Percentiles rank a stretch among this genome's conserved stretches.
phyloP scores from a whole-genome alignment of 2,797 vertebrate species.

The Threskiornis aethiopicus region DNA sequence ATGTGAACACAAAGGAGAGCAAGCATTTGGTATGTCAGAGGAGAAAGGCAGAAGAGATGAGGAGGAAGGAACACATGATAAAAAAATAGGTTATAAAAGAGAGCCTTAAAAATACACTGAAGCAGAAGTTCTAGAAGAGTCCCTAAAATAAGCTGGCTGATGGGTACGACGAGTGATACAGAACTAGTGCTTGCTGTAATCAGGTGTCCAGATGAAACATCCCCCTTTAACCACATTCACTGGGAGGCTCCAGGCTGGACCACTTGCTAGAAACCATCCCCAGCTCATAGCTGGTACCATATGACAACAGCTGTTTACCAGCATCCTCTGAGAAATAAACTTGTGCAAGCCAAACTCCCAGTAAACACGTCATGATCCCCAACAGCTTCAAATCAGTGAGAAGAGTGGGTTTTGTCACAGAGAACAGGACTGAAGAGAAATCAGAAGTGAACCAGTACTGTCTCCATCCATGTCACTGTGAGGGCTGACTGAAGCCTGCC shows the following conservation, averaged over 20 bases:
- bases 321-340: not conserved
- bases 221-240: not conserved
- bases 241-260: not conserved
- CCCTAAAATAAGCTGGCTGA: not conserved
- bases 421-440: not conserved
- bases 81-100: not conserved
- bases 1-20: not conserved
- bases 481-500: not conserved
- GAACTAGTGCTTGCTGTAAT: not conserved
- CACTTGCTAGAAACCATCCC: not conserved
- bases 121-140: not conserved
- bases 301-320: not conserved
- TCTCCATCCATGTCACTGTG: not conserved
- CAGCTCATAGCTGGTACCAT: not conserved
- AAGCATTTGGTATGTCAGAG: not conserved
- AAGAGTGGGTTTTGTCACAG: not conserved
- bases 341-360: not conserved
- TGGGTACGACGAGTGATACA: not conserved
- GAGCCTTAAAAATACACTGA: not conserved
- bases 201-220: not conserved
- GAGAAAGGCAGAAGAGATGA: not conserved
- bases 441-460: not conserved
- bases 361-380: not conserved
- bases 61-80: not conserved
- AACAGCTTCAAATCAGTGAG: not conserved